Evolutionary conservation across 2,797 vertebrate species (phyloP).

Genomic region (Nyctibius grandis): DNA sequence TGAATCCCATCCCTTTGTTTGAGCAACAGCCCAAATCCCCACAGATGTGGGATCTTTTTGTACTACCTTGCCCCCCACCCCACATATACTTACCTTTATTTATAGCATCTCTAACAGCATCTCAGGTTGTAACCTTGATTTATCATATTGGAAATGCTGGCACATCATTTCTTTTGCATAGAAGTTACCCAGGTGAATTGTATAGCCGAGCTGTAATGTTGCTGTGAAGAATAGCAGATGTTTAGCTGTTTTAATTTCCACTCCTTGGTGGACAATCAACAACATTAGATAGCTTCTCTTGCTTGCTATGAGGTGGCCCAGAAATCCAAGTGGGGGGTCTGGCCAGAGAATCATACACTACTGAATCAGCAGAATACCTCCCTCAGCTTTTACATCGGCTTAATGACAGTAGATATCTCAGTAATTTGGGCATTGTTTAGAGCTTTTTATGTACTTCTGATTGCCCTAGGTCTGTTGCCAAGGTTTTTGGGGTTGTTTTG

Average conservation of each 20-base stretch:
- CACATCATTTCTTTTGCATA: background rate
- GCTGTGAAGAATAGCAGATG: slow-evolving; percentile 55
- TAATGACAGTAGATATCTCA: background rate
- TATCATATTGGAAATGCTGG: background rate
- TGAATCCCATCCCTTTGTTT: slow-evolving; percentile 18
- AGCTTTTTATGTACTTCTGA: background rate
- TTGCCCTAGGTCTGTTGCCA: background rate
- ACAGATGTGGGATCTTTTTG: background rate
- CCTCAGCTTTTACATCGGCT: background rate
- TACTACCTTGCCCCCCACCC: background rate
- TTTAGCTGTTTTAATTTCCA: slow-evolving; percentile 45
- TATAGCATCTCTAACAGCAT: slow-evolving; percentile 5
- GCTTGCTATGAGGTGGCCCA: slow-evolving; percentile 47
- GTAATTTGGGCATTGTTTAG: background rate
- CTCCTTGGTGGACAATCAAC: slow-evolving; percentile 20
- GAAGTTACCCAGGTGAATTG: background rate
- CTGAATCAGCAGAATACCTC: background rate
- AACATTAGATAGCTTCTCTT: slow-evolving; percentile 8
- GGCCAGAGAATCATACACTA: background rate
- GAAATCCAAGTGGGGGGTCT: slow-evolving; percentile 59
- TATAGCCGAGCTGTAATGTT: background rate
- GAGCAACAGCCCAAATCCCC: slow-evolving; percentile 19
- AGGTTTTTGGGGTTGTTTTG: background rate
- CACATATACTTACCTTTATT: background rate
- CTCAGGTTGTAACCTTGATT: slow-evolving; percentile 36